phyloP scores from a whole-genome alignment of 2,888 invertebrate species.

The Apotomis capreana region DNA sequence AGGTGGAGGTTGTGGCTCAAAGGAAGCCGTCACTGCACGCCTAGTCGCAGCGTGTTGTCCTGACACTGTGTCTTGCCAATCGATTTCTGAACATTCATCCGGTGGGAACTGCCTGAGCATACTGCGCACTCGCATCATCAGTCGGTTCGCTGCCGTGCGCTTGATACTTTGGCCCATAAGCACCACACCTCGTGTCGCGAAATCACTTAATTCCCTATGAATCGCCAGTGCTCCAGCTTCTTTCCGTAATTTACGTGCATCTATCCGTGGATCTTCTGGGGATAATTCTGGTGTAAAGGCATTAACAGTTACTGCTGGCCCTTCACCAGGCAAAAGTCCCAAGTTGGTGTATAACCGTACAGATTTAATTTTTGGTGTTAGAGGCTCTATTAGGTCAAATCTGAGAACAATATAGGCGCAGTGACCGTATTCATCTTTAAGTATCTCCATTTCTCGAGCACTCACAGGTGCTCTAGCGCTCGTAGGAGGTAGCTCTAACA shows the following conservation, averaged over 20 bases:
- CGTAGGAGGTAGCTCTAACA: constrained; percentile 67
- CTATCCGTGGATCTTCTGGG: constrained; percentile 60
- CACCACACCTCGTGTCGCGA: constrained; percentile 64
- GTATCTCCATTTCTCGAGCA: constrained; percentile 58
- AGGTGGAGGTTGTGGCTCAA: constrained; percentile 68
- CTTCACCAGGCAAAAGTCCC: constrained; percentile 59
- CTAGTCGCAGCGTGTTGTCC: constrained; percentile 71
- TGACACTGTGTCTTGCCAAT: constrained; percentile 72
- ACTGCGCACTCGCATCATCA: constrained; percentile 67
- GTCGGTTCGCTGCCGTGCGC: constrained; percentile 71
- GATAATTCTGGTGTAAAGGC: constrained; percentile 54
- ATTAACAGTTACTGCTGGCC: constrained; percentile 52
- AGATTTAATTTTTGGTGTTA: constrained; percentile 63
- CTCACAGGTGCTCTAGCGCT: constrained; percentile 63
- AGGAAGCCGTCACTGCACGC: constrained; percentile 73
- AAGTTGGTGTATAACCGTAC: constrained; percentile 61
- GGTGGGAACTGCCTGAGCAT: constrained; percentile 72
- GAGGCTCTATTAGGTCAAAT: constrained; percentile 67
- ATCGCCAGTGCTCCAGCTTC: constrained; percentile 72
- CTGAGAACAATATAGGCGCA: constrained; percentile 62
- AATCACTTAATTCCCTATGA: constrained; percentile 69
- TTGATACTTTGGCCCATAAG: constrained; percentile 74
- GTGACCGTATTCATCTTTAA: constrained; percentile 65
- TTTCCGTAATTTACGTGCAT: constrained; percentile 64
- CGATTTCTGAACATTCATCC: constrained; percentile 61